Base-by-base conservation (phyloP, 23 tunicate species). In the Phallusia fumigata region DNA sequence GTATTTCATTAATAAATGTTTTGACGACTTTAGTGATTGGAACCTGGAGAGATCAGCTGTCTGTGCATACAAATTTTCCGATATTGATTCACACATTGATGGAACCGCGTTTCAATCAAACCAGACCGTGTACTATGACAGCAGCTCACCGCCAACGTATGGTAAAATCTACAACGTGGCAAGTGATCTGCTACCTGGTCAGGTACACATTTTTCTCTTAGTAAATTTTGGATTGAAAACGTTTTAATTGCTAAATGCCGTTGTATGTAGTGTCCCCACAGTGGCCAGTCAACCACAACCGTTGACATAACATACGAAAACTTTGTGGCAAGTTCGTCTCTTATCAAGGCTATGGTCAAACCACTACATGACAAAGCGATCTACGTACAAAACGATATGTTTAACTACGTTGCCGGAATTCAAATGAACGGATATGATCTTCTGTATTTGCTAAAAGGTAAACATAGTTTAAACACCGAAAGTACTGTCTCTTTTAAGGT, bases 131-230 rank as follows among this genome's bases (percentile, higher is more conserved):
- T 83, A 83, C 73, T 83, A 83, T 40, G 10, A 40, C 47, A 50
- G 16, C 40, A 31, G n/a, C n/a, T 15, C 28, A 13, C 33, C 53
- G 6, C 81, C 58, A 16, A 40, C 19, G 5, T 30, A 44, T 16
- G 22, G 33, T 19, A 44, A 30, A 45, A 35, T 28, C 1, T 36
- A 40, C 64, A 19, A 2, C 12, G 30, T 6, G 35, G 5, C 81
- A 34, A 21, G n/a, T 45, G 53, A 75, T 0, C 40, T 74, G 44
- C 44, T 74, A 16, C 86, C 86, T 13, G 86, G 86, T 22, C 86
- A 83, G 45, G 86, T 83, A 83, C 0, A 65, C n/a, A 0, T 31
- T 80, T 35, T 10, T 30, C 34, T 30, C 2, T 2, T 77, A 30
- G 2, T 12, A 36, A 30, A 45, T 11, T 40, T 77, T n/a, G 28